A percentile compares a stretch with the other conserved stretches of the same genome.
These are phyloP conservation scores for Lacerta agilis DNA, from an alignment of 2,797 vertebrate species.

Conservation along the genomic window DNA sequence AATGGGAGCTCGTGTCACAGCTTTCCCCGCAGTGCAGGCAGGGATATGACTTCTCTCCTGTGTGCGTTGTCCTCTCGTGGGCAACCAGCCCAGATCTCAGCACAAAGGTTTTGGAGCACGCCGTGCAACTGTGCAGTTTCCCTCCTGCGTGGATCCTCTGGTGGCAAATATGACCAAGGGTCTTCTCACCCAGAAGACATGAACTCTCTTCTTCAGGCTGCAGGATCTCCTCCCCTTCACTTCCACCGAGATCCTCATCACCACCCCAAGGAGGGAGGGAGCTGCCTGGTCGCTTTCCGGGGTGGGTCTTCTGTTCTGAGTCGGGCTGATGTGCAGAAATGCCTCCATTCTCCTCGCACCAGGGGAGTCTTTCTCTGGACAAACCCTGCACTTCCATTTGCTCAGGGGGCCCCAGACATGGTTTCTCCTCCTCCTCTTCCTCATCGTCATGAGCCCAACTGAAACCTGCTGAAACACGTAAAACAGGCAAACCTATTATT, in stretches of 20 bases:
- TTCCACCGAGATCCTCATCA: not conserved
- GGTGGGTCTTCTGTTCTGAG: not conserved
- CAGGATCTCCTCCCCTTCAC: not conserved
- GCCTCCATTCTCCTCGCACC: not conserved
- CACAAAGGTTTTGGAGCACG: not conserved
- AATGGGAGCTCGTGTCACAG: conserved; percentile 66
- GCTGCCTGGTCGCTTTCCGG: not conserved
- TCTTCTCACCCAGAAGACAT: not conserved
- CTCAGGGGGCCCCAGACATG: not conserved
- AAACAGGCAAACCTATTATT: not conserved
- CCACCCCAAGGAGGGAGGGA: not conserved
- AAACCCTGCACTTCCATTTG: not conserved
- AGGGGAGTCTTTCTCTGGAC: not conserved
- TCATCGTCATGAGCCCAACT: not conserved
- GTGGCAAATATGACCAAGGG: not conserved
- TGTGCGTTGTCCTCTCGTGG: not conserved
- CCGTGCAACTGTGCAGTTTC: not conserved
- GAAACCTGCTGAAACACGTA: not conserved
- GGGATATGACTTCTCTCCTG: not conserved
- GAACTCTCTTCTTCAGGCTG: not conserved
- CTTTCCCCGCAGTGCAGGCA: conserved; percentile 45
- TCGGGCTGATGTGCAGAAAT: not conserved
- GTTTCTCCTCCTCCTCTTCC: not conserved
- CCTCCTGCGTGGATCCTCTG: not conserved
- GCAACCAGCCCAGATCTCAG: not conserved